A percentile compares a stretch with the other conserved stretches of the same genome.
Conservation (phyloP, 2,888 invertebrate genomes). For the Eumacrocentrus americanus region DNA sequence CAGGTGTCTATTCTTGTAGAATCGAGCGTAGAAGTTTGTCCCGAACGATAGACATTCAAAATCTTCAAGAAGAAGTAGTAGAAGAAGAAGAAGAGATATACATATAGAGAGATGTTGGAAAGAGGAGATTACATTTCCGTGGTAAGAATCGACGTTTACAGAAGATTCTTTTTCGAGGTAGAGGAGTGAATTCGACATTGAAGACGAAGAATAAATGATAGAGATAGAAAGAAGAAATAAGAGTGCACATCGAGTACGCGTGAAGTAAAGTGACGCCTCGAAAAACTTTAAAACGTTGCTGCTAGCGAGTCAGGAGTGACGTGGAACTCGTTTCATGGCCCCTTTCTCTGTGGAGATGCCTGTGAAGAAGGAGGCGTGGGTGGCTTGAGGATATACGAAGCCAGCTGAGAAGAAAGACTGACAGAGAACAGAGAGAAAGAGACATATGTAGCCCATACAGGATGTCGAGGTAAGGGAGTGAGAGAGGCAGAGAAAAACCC, state of each 20-base stretch:
- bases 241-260: not conserved
- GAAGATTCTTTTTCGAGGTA: not conserved
- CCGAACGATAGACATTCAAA: too few species aligned
- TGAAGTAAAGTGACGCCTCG: not conserved
- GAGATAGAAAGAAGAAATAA: too few species aligned
- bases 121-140: not conserved
- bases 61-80: too few species aligned
- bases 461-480: not conserved
- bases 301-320: not conserved
- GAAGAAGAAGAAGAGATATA: too few species aligned
- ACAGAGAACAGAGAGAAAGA: not conserved
- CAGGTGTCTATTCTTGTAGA: too few species aligned
- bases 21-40: too few species aligned
- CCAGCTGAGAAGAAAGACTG: not conserved
- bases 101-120: too few species aligned
- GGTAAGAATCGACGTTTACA: not conserved
- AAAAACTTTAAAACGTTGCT: not conserved
- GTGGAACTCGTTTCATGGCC: not conserved
- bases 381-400: not conserved
- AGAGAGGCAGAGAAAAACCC: not conserved
- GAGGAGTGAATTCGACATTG: not conserved
- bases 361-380: not conserved
- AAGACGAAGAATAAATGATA: not conserved
- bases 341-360: not conserved
- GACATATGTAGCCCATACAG: not conserved